phyloP scores from a whole-genome alignment of 2,888 invertebrate species.

The Orchesella flavescens region DNA sequence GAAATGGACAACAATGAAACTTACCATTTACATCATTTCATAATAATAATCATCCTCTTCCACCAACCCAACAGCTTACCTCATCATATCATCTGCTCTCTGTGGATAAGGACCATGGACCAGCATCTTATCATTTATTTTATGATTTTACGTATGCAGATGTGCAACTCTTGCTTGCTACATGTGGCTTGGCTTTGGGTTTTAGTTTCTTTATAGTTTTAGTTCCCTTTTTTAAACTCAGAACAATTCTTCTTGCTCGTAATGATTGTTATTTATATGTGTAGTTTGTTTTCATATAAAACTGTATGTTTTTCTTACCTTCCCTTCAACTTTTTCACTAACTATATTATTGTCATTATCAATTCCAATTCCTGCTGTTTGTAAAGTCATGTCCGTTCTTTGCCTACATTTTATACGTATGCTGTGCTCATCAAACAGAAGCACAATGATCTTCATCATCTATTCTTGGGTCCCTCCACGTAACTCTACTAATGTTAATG shows the following conservation, averaged over 20 bases:
- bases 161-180: too few relatives aligned
- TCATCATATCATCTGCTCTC: background rate
- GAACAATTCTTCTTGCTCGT: too few relatives aligned
- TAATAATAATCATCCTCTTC: too few relatives aligned
- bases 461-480: background rate
- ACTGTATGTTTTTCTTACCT: constrained; percentile 35
- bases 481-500: too few relatives aligned
- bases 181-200: too few relatives aligned
- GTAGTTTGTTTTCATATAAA: constrained; percentile 30
- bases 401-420: background rate
- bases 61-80: too few relatives aligned
- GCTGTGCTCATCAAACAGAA: background rate
- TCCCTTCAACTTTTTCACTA: background rate
- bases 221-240: too few relatives aligned
- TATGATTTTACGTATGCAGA: too few relatives aligned
- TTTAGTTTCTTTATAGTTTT: too few relatives aligned
- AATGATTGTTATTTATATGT: too few relatives aligned
- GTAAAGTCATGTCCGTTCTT: background rate
- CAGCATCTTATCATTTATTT: background rate
- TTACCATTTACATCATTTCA: background rate
- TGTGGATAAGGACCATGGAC: background rate
- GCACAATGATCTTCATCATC: background rate
- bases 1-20: background rate
- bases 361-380: background rate
- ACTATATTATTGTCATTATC: background rate